phyloP scores from a whole-genome alignment of 2,113 vertebrate genomes.

The Papio anubis region DNA sequence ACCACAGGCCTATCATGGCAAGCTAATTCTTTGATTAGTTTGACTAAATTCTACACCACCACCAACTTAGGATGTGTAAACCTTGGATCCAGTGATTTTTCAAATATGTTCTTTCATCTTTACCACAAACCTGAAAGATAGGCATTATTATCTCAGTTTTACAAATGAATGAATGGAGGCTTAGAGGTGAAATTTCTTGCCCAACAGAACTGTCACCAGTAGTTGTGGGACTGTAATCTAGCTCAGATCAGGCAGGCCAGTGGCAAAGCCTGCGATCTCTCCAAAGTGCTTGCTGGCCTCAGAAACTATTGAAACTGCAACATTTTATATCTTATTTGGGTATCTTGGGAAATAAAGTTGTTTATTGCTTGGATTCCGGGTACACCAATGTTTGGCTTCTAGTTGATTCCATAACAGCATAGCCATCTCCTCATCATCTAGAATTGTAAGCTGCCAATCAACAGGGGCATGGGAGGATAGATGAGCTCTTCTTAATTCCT shows the following conservation, averaged over 20 bases:
- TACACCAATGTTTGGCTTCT: not conserved
- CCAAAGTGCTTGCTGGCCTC: not conserved
- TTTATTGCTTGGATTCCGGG: not conserved
- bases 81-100: not conserved
- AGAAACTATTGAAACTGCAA: not conserved
- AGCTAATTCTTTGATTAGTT: not conserved
- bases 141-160: not conserved
- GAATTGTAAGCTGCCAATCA: not conserved
- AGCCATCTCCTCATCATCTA: not conserved
- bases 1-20: not conserved
- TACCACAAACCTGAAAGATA: not conserved
- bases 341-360: not conserved
- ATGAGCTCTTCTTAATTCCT: not conserved
- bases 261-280: not conserved
- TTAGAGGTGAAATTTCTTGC: not conserved
- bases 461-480: not conserved
- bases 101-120: not conserved
- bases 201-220: not conserved
- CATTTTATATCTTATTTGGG: not conserved
- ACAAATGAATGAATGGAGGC: not conserved
- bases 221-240: not conserved
- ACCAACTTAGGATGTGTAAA: not conserved
- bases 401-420: not conserved
- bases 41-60: not conserved
- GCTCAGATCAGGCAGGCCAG: not conserved